phyloP scores from a whole-genome alignment of 2,888 invertebrate genomes.

The Oligia fasciuncula region DNA sequence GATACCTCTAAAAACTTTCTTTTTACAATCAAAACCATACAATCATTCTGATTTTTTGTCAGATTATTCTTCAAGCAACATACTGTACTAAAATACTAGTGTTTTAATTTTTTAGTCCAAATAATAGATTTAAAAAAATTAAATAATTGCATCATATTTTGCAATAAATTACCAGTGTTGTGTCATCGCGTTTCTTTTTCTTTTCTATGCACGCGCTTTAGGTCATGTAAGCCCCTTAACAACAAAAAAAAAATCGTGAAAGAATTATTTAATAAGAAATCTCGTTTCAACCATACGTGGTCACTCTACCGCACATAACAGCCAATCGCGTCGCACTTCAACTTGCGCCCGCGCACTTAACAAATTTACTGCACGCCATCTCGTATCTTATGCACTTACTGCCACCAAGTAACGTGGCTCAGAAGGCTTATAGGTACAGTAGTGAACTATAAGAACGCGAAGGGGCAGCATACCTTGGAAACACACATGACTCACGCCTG shows the following conservation, averaged over 20 bases:
- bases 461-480: neutral
- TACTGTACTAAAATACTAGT: too few species aligned
- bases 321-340: conserved; percentile 56
- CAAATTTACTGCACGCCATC: conserved; percentile 66
- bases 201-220: too few species aligned
- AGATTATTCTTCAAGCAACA: too few species aligned
- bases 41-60: too few species aligned
- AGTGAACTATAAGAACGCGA: neutral
- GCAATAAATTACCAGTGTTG: too few species aligned
- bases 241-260: neutral
- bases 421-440: conserved; percentile 17
- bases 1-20: too few species aligned
- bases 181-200: too few species aligned
- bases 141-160: too few species aligned
- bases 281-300: conserved; percentile 35
- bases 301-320: conserved; percentile 55
- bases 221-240: neutral
- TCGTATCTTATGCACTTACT: conserved; percentile 41
- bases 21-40: too few species aligned
- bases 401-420: neutral
- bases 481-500: neutral
- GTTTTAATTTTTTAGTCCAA: too few species aligned
- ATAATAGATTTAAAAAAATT: too few species aligned
- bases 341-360: conserved; percentile 68
- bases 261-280: neutral